Percentiles rank a stretch among this genome's conserved stretches.
These are phyloP conservation scores for Zaprionus lachaisei DNA, from an alignment of 1,140 invertebrate genomes.

Conservation along the genomic window DNA sequence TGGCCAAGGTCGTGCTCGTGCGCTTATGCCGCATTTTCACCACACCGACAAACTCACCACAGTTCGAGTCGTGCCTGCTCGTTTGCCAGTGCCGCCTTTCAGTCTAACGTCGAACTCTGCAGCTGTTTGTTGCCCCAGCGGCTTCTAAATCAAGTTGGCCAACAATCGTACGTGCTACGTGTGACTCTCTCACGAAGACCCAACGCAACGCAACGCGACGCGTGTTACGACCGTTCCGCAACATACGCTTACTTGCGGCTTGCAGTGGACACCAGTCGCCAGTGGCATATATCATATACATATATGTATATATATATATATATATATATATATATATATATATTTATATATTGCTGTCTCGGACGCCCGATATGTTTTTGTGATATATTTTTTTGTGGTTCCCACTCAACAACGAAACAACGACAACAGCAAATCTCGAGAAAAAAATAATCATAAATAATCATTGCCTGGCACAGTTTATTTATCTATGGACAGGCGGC, in stretches of 20 bases:
- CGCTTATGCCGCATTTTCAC: constrained; percentile 36
- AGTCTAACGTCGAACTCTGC: constrained; percentile 76
- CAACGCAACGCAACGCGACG: constrained; percentile 4
- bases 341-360: background rate
- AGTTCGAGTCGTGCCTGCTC: background rate
- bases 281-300: background rate
- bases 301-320: no score
- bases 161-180: constrained; percentile 26
- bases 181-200: constrained; percentile 7
- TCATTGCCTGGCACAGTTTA: constrained; percentile 4
- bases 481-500: constrained; percentile 8
- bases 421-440: background rate
- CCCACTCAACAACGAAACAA: background rate
- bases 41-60: constrained; percentile 15
- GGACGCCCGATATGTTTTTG: constrained; percentile 33
- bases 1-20: constrained; percentile 53
- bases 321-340: no score
- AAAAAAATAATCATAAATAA: constrained; percentile 9
- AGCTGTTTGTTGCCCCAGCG: constrained; percentile 62
- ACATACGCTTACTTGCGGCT: no score
- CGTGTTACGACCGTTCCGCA: constrained; percentile 11
- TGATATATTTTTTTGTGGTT: constrained; percentile 43
- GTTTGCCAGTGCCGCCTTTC: constrained; percentile 40
- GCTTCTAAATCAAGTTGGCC: constrained; percentile 4
- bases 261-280: no score